Evolutionary conservation across 2,113 vertebrate genomes (phyloP).

Genomic region (Candoia aspera): DNA sequence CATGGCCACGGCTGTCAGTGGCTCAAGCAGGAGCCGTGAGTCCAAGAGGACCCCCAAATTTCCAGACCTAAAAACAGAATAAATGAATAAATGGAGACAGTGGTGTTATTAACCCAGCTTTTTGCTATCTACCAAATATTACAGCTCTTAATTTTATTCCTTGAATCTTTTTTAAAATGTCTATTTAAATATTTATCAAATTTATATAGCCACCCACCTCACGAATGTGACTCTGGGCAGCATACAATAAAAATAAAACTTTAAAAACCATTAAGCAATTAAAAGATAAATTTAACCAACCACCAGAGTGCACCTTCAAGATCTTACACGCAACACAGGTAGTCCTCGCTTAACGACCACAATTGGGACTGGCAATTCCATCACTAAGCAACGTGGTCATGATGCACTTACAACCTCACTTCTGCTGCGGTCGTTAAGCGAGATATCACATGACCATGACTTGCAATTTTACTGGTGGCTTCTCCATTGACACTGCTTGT

Average conservation of each 20-base stretch:
- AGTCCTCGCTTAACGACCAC: not conserved
- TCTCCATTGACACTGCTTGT: too few species aligned
- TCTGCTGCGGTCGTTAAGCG: not conserved
- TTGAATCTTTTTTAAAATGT: not conserved
- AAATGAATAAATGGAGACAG: not conserved
- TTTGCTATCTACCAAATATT: not conserved
- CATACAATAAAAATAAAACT: not conserved
- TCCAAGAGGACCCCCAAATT: not conserved
- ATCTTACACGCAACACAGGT: not conserved
- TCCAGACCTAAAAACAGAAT: not conserved
- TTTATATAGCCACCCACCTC: not conserved
- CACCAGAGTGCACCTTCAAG: not conserved
- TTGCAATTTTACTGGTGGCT: too few species aligned
- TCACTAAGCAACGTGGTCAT: not conserved
- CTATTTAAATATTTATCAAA: not conserved
- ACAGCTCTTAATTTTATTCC: not conserved
- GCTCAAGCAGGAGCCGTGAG: not conserved
- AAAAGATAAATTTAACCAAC: not conserved
- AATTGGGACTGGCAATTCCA: not conserved
- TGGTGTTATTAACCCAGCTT: not conserved
- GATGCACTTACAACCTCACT: not conserved
- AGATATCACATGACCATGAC: too few species aligned
- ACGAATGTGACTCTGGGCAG: not conserved
- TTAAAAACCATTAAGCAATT: not conserved
- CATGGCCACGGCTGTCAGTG: not conserved